phyloP scores from a whole-genome alignment of 1,140 invertebrate species.

The Mercenaria mercenaria region DNA sequence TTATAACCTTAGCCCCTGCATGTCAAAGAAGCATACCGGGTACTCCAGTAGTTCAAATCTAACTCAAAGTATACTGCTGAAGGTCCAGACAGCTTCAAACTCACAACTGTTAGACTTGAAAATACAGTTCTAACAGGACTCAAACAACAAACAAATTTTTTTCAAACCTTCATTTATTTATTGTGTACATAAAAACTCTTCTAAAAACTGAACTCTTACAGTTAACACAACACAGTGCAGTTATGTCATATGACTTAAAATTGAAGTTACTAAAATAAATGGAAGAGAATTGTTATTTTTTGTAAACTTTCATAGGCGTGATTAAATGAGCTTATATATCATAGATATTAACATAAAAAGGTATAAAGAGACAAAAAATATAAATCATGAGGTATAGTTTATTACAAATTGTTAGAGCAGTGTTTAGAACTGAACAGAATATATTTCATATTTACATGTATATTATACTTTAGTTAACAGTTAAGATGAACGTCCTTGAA shows the following conservation, averaged over 20 bases:
- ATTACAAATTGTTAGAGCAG: background rate
- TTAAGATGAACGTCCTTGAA: no score
- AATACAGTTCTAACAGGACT: no score
- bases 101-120: no score
- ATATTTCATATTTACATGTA: no score
- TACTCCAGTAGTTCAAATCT: no score
- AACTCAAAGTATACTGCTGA: no score
- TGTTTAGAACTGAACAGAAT: no score
- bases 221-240: background rate
- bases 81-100: no score
- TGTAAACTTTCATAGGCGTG: background rate
- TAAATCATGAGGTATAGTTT: background rate
- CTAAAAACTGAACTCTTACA: constrained; percentile 32
- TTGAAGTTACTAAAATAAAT: background rate
- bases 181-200: constrained; percentile 41
- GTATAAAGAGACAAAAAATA: background rate
- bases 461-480: no score
- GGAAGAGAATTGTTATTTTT: background rate
- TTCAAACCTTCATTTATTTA: constrained; percentile 34
- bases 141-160: background rate
- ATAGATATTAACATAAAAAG: no score
- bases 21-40: no score
- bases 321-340: background rate
- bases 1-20: no score
- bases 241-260: background rate